A percentile compares a stretch with the other conserved stretches of the same genome.
These are phyloP conservation scores for Coronaproctus castanopsis DNA, from an alignment of 2,888 invertebrate genomes.

Conservation along the genomic window DNA sequence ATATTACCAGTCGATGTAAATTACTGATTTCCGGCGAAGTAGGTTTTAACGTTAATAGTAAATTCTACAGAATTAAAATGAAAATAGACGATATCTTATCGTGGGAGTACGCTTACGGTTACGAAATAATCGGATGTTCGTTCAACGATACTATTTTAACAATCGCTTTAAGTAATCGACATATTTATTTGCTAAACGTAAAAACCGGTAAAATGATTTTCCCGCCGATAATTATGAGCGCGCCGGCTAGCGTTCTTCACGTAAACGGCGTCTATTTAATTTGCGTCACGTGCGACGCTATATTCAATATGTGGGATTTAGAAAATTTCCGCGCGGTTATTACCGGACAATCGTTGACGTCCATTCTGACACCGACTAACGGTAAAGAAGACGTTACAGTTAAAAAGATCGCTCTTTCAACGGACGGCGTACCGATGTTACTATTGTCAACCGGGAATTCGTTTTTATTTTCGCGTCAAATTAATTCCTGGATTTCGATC, in stretches of 20 bases:
- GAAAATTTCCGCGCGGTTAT: conserved; percentile 48
- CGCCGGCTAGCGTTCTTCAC: conserved; percentile 31
- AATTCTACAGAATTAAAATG: not conserved
- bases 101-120: not conserved
- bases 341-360: conserved; percentile 13
- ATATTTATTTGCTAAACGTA: conserved; percentile 40
- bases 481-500: conserved; percentile 42
- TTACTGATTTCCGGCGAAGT: not conserved
- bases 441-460: conserved; percentile 68
- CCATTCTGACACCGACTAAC: conserved; percentile 13
- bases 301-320: conserved; percentile 94
- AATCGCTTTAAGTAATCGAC: conserved; percentile 45
- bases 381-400: conserved; percentile 31
- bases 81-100: not conserved
- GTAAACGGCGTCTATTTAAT: conserved; percentile 28
- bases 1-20: not conserved
- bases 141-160: conserved; percentile 38
- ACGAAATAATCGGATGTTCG: conserved; percentile 35
- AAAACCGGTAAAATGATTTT: conserved; percentile 29
- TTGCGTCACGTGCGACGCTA: conserved; percentile 30
- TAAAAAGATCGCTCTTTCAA: conserved; percentile 37
- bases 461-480: conserved; percentile 56
- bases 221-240: conserved; percentile 35
- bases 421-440: conserved; percentile 60
- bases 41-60: not conserved